phyloP scores from a whole-genome alignment of 2,113 vertebrate species.

The Dicerorhinus sumatrensis region DNA sequence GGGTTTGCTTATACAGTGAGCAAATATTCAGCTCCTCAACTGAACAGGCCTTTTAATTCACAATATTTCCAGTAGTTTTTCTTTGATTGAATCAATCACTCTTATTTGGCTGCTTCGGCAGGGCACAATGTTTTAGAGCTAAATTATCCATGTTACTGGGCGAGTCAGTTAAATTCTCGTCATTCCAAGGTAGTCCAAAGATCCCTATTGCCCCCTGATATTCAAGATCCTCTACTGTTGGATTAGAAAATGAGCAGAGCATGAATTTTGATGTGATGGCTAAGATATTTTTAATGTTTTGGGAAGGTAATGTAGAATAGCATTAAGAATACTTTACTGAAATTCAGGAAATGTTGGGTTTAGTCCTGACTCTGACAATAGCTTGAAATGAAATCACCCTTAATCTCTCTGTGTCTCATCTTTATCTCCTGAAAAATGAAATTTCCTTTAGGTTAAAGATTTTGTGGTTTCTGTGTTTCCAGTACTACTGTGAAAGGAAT shows the following conservation, averaged over 20 bases:
- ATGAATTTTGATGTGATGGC: not conserved
- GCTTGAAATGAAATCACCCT: conserved; percentile 45
- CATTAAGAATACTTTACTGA: conserved; percentile 13
- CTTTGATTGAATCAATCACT: conserved; percentile 33
- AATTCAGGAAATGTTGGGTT: conserved; percentile 20
- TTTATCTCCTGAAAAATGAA: conserved; percentile 24
- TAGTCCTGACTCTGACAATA: conserved; percentile 24
- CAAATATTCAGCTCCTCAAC: conserved; percentile 38
- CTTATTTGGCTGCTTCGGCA: not conserved
- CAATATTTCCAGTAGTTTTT: conserved; percentile 40
- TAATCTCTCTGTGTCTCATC: not conserved
- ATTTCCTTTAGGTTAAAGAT: not conserved
- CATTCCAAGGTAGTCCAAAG: not conserved
- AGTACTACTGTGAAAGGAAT: not conserved
- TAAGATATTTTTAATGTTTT: conserved; percentile 45
- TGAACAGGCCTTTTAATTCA: conserved; percentile 42
- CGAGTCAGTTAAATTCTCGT: not conserved
- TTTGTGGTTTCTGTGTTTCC: not conserved
- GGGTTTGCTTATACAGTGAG: conserved; percentile 36
- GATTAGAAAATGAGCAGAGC: not conserved
- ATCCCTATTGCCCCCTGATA: not conserved
- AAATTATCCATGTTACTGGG: not conserved
- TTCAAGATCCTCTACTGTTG: not conserved
- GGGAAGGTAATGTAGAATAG: not conserved
- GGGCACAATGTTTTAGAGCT: not conserved